Evolutionary conservation across 1,140 invertebrate genomes (phyloP).

Genomic region (Pseudachorutes palmiensis): DNA sequence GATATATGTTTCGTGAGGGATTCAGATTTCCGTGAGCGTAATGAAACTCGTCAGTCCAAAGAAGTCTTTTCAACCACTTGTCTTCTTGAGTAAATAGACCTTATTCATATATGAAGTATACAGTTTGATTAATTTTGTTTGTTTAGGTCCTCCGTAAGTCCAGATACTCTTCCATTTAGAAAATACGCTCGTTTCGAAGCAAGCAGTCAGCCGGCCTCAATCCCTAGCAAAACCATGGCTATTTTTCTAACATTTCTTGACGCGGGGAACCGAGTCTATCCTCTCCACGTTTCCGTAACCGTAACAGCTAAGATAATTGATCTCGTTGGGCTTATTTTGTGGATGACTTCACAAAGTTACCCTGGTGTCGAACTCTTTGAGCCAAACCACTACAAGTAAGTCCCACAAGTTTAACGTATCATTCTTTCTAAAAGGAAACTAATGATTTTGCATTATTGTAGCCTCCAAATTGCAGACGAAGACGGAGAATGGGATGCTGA

Average conservation of each 20-base stretch:
- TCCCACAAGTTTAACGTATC: too few species aligned
- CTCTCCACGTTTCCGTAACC: slow-evolving; percentile 69
- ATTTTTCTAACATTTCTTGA: slow-evolving; percentile 80
- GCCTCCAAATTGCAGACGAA: slow-evolving; percentile 87
- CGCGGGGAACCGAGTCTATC: slow-evolving; percentile 69
- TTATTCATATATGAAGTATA: background rate
- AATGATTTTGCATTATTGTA: slow-evolving; percentile 55
- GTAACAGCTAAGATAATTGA: slow-evolving; percentile 78
- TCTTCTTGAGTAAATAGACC: slow-evolving; percentile 25
- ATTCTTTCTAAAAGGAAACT: slow-evolving; percentile 10
- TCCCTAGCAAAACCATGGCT: slow-evolving; percentile 41
- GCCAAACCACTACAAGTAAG: slow-evolving; percentile 33
- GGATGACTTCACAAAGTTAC: slow-evolving; percentile 51
- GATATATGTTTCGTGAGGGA: slow-evolving; percentile 30
- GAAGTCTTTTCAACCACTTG: slow-evolving; percentile 21
- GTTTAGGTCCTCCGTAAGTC: slow-evolving; percentile 32
- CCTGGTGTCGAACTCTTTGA: slow-evolving; percentile 41
- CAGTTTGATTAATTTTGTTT: background rate
- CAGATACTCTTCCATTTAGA: slow-evolving; percentile 31
- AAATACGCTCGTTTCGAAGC: slow-evolving; percentile 83
- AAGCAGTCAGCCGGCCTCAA: slow-evolving; percentile 42
- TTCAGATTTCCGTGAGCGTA: background rate
- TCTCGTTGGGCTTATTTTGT: slow-evolving; percentile 88
- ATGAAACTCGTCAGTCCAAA: background rate
- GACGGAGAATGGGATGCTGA: slow-evolving; percentile 93